Evolutionary conservation across 2,797 vertebrate genomes (phyloP), one percentile per base, ranked within the genome.

Genomic region (Catharus ustulatus): DNA sequence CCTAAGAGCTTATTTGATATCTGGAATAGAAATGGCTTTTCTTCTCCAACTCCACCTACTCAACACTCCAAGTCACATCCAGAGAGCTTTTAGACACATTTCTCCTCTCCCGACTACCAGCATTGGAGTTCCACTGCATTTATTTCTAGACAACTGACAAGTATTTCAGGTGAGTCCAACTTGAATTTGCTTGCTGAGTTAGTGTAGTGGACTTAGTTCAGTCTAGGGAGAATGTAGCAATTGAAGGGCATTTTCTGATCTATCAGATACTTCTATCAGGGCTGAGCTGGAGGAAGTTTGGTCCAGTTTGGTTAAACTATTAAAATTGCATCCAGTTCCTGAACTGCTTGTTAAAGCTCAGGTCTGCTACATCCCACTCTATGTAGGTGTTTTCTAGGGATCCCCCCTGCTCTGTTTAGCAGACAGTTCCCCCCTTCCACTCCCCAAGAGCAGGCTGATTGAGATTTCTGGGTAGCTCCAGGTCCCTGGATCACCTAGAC

Each of bases 1-100:
- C 79, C 72, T 80, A 63, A 87, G 74, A 95, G 27, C 67, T 89
- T 89, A 59, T 90, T 93, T 95, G 94, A 64, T 91, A 96, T 71
- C 67, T 94, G 85, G 48, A 88, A 29, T 88, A 82, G 67, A 77
- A 93, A 89, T 90, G 54, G 61, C 54, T 94, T 94, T 93, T 69
- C 66, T 91, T 73, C 40, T 85, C 68, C 51, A 46, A 46, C 36
- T 88, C 69, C 32, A 38, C 45, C 87, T 89, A 57, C 43, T 76
- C 85, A 76, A 27, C 27, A 14, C 57, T 94, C 30, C 10, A 2
- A 84, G 38, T 46, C 22, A 23, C 9, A 87, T 89, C 61, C 80
- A 93, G 87, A 54, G 71, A 77, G 36, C 46, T n/a, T 89, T 79
- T 57, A 66, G 22, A 76, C 30, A 57, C 48, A 17, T 54, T 52